phyloP scores from a whole-genome alignment of 2,113 vertebrate genomes.

The Circaetus cinerascens region DNA sequence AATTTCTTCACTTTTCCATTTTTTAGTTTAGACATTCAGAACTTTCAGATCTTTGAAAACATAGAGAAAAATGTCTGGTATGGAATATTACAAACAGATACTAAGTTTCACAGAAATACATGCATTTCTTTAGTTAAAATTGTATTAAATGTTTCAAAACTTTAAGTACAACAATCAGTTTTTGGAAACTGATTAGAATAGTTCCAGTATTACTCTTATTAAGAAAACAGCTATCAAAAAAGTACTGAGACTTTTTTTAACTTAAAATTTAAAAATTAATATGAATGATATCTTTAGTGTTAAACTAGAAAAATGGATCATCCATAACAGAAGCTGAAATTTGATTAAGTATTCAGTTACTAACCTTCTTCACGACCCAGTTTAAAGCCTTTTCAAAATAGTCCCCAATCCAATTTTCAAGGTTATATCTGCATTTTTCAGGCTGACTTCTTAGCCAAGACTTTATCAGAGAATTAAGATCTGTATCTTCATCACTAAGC shows the following conservation, averaged over 20 bases:
- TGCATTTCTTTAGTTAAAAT: not conserved
- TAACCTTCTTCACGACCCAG: constrained; percentile 93
- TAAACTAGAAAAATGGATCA: not conserved
- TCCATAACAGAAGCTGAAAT: not conserved
- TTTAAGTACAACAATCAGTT: not conserved
- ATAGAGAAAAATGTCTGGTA: not conserved
- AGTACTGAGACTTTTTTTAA: not conserved
- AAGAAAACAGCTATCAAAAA: not conserved
- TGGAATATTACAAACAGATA: not conserved
- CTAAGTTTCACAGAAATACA: not conserved
- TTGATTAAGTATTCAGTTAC: not conserved
- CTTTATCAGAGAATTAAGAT: constrained; percentile 88
- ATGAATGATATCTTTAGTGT: not conserved
- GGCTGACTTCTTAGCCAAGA: constrained; percentile 90
- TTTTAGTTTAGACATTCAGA: not conserved
- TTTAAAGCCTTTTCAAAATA: constrained; percentile 91
- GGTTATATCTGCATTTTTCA: constrained; percentile 77
- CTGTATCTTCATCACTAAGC: constrained; percentile 92
- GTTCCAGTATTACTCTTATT: not conserved
- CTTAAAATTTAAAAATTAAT: not conserved
- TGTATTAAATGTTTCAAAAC: not conserved
- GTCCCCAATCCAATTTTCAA: constrained; percentile 91
- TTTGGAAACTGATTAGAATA: not conserved
- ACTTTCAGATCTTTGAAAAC: not conserved
- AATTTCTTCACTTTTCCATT: not conserved